Evolutionary conservation across 2,113 vertebrate genomes (phyloP), one percentile per base, ranked within the genome.

Genomic region (Pardalotus punctatus): DNA sequence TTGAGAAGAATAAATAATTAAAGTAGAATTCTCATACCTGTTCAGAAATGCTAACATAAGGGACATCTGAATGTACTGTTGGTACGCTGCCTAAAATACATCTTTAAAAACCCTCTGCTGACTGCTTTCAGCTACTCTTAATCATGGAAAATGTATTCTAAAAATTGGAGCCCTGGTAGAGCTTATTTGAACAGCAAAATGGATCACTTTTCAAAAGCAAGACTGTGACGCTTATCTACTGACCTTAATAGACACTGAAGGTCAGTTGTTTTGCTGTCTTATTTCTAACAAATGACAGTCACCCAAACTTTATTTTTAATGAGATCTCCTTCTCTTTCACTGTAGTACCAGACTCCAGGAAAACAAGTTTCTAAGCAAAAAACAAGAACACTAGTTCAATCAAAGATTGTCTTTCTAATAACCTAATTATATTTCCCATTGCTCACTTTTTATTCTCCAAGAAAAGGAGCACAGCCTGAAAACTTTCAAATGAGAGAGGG

Each of bases 1-100:
- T 94, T 84, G 67, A 91, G 94, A 77, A 70, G 87, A 96, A 97
- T 94, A 96, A 94, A 95, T 54, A 42, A 95, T 69, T 97, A 53
- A 73, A 84, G 40, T 81, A 86, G 84, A 93, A 82, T 86, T 90
- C 91, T 94, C 87, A 66, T 93, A 94, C 78, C 94, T 93, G 76
- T 76, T 97, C 76, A 93, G 76, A 92, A 97, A 92, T 84, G 43
- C 82, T 97, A 95, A 93, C 69, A 93, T 86, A 76, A 58, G 94
- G 95, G 70, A 93, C 94, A 72, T 92, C 66, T 88, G 90, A 92
- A 83, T 42, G 33, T 78, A 57, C 76, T 90, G 62, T 82, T 91
- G 50, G 62, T 93, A 67, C 6, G 3, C 48, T 31, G 12, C 27
- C 33, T 73, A 93, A 95, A 85, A 88, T 71, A 40, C 47, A 94